Evolutionary conservation across 2,888 invertebrate genomes (phyloP).

Genomic region (Odontothrips loti): DNA sequence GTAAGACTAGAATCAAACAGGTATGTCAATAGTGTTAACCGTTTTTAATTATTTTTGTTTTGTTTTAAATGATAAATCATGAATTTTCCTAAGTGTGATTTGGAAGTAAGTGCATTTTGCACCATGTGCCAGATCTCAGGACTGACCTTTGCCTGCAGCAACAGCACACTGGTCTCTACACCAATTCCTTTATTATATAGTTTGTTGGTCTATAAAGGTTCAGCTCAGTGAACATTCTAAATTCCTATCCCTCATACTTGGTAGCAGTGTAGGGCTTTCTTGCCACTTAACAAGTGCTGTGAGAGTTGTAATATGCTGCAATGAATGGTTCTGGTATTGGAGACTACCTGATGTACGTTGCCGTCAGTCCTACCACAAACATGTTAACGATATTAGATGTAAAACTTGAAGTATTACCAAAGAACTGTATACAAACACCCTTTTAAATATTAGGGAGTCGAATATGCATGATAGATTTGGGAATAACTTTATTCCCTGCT

Average conservation of each 20-base stretch:
- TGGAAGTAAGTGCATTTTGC: constrained; percentile 19
- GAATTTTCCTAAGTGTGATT: constrained; percentile 17
- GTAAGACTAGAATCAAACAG: constrained; percentile 14
- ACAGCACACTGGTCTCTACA: constrained; percentile 5
- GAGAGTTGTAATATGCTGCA: background rate
- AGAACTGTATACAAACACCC: constrained; percentile 22
- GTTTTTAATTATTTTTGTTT: background rate
- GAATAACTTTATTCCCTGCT: background rate
- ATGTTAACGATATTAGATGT: constrained; percentile 21
- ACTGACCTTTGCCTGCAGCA: background rate
- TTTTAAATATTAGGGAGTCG: background rate
- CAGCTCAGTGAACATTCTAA: background rate
- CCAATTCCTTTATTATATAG: background rate
- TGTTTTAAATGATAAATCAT: background rate
- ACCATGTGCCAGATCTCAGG: constrained; percentile 13
- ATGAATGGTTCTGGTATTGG: constrained; percentile 1
- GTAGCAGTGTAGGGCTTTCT: background rate
- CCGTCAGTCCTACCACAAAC: constrained; percentile 10
- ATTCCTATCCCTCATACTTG: background rate
- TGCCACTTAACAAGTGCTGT: constrained; percentile 9
- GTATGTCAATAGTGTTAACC: constrained; percentile 7
- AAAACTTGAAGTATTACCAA: constrained; percentile 24
- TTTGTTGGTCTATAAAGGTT: background rate
- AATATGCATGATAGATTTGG: background rate
- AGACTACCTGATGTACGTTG: constrained; percentile 20